These are phyloP conservation scores for Sinella curviseta DNA, from an alignment of 1,140 invertebrate species.

Conservation along the genomic window DNA sequence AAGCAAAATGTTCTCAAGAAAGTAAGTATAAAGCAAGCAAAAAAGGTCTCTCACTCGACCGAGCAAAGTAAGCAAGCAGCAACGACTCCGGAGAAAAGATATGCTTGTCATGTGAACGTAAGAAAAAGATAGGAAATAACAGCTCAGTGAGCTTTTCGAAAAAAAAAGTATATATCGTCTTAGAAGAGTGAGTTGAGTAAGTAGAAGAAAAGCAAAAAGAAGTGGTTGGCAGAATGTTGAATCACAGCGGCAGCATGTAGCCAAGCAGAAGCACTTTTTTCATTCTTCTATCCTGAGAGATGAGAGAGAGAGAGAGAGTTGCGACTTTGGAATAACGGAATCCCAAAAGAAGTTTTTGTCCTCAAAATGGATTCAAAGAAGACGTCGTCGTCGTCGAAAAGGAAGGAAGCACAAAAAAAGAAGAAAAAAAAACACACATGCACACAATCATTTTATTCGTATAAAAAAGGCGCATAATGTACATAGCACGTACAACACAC, in stretches of 20 bases:
- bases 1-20: background rate
- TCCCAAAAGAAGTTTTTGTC: slow-evolving; percentile 23
- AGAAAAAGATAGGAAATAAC: slow-evolving; percentile 16
- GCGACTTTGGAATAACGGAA: slow-evolving; percentile 24
- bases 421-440: background rate
- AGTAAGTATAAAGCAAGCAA: background rate
- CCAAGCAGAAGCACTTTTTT: background rate
- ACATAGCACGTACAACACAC: background rate
- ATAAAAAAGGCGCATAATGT: background rate
- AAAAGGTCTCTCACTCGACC: background rate
- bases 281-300: background rate
- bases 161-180: background rate
- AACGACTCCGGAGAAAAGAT: background rate
- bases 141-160: background rate
- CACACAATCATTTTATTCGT: slow-evolving; percentile 13
- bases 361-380: slow-evolving; percentile 22
- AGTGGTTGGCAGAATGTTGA: slow-evolving; percentile 21
- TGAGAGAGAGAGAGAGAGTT: background rate
- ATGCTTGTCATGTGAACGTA: slow-evolving; percentile 10
- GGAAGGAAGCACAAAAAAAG: slow-evolving; percentile 14
- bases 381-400: background rate
- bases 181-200: background rate
- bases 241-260: slow-evolving; percentile 14
- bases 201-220: background rate
- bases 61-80: slow-evolving; percentile 11